Evolutionary conservation across 2,797 vertebrate genomes (phyloP), one percentile per base, ranked within the genome.

Genomic region (Vespertilio murinus): DNA sequence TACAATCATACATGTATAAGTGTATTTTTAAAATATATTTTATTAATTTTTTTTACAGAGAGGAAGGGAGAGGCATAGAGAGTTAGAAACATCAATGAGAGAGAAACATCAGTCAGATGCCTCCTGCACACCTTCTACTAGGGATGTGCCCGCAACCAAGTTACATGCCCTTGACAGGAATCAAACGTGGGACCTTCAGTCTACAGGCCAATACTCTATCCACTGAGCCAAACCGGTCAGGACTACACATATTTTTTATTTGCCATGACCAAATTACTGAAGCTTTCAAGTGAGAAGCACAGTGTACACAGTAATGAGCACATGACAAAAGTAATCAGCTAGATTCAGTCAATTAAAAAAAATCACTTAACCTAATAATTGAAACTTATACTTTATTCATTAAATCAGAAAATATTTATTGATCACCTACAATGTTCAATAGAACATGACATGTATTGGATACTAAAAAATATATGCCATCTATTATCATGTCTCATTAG

Each of bases 321-420:
- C 12, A 33, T 69, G 28, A 56, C 35, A 88, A 80, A 70, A 54
- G 18, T 20, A 67, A n/a, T 67, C 73, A 73, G 13, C 18, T 81
- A 2, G 12, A 74, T 23, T 64, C 12, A 74, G 20, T 38, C 18
- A 13, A 52, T 28, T 56, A n/a, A n/a, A 86, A 70, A 73, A 28
- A 22, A 25, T 17, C 18, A 61, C 30, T 77, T 52, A 81, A 18
- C 20, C 18, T 81, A 70, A 8, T 84, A 0, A 73, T 61, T 13
- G 69, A 86, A 47, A n/a, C 38, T 40, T 84, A 35, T 18, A 83
- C 14, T 23, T 74, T 64, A n/a, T 54, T 92, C 17, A 45, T 47
- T 88, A 91, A 47, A 38, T 89, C 38, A 86, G 38, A 18, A 93
- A 91, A 82, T 56, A 75, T 59, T 78, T 47, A 77, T 3, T 74